Conservation (phyloP, 2,113 vertebrate species). For the Grammomys surdaster region DNA sequence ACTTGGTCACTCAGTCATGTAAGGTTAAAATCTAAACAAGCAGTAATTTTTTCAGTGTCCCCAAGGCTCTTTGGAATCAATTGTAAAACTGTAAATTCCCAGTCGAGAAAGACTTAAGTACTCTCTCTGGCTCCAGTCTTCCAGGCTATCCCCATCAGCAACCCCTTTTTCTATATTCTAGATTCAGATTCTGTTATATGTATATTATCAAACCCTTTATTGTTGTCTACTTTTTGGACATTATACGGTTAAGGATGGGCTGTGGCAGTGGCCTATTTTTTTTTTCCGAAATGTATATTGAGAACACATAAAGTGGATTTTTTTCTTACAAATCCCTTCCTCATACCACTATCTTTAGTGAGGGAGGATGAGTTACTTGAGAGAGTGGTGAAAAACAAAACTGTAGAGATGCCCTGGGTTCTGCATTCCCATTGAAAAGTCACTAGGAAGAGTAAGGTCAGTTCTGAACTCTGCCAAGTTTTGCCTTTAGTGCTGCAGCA, state of each 20-base stretch:
- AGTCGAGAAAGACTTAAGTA: background rate
- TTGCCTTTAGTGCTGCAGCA: slow-evolving; percentile 52
- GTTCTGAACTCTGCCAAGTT: slow-evolving; percentile 64
- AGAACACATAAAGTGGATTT: background rate
- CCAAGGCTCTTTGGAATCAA: background rate
- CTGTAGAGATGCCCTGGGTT: background rate
- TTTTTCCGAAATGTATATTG: slow-evolving; percentile 48
- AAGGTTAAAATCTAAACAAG: background rate
- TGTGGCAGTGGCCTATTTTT: background rate
- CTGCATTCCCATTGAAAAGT: slow-evolving; percentile 64
- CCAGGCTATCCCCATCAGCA: background rate
- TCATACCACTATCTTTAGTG: background rate
- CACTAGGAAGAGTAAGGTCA: slow-evolving; percentile 66
- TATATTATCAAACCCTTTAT: background rate
- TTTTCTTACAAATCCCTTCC: background rate
- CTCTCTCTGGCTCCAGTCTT: background rate
- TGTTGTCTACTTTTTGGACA: background rate
- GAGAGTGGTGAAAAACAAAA: slow-evolving; percentile 7
- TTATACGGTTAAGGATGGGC: background rate
- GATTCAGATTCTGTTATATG: background rate
- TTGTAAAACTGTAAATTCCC: slow-evolving; percentile 27
- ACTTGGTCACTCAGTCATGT: background rate
- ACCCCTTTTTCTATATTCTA: background rate
- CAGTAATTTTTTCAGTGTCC: background rate
- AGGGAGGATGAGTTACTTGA: background rate